Evolutionary conservation across 2,797 vertebrate genomes (phyloP), one percentile per base, ranked within the genome.

Genomic region (Aplochiton taeniatus): DNA sequence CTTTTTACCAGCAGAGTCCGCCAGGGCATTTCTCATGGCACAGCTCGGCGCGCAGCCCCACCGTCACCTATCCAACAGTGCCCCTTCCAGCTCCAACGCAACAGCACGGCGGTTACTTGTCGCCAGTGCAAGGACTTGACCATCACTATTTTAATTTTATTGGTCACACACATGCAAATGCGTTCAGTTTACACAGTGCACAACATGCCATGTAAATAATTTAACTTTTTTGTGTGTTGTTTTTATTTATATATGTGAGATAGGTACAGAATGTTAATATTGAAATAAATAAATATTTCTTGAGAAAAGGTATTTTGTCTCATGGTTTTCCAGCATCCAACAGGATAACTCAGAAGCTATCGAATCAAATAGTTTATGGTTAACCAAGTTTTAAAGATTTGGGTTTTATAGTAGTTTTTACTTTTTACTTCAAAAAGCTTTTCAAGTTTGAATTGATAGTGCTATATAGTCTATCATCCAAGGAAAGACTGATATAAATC

Each of bases 121-220:
- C 95, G 18, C 94, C 93, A 0, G 93, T 95, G 75, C 95, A 95
- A 80, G 92, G 96, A 79, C 92, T 96, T 67, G 95, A 96, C 81
- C 93, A 96, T 62, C 96, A 96, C 78, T 98, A 96, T 79, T 92
- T 99, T 83, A 96, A 94, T 88, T 91, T 98, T 20, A 87, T 99
- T 61, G 93, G 96, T 16, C 96, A 96, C 80, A 88, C 95, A 10
- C 96, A 96, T 77, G 88, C 94, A 13, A 94, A 91, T 70, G 85
- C 94, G 17, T 95, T 96, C 53, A 93, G 91, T 80, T 86, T 98
- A 79, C 95, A 96, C 87, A 89, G 92, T 31, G 89, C 95, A 48
- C 96, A 96, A 75, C 96, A 95, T 4, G 87, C 91, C 66, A 81
- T 93, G 88, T 93, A 83, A 89, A 87, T 56, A 70, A 0, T 14